These are phyloP conservation scores for Nettapus auritus DNA, from an alignment of 2,113 vertebrate species.

Conservation along the genomic window DNA sequence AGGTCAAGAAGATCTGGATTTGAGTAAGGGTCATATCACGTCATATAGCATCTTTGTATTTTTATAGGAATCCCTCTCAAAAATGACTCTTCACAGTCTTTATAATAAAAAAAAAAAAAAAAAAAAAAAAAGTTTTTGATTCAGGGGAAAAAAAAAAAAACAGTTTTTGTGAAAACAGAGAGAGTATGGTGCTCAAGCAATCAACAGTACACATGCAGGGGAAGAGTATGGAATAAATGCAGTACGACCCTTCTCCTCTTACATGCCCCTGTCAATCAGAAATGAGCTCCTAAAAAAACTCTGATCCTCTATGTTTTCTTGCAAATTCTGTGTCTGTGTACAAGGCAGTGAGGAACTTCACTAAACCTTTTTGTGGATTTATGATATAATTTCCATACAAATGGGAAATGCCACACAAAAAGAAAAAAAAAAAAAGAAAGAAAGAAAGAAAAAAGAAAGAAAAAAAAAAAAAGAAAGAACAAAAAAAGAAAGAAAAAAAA, in stretches of 20 bases:
- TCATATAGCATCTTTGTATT: neutral
- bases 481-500: neutral
- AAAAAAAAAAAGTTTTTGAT: neutral
- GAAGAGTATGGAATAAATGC: neutral
- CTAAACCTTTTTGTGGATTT: neutral
- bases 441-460: neutral
- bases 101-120: neutral
- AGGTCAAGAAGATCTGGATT: neutral
- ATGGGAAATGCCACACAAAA: neutral
- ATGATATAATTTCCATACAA: neutral
- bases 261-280: neutral
- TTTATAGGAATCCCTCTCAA: neutral
- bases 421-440: neutral
- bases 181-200: neutral
- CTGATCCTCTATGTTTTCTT: neutral
- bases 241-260: neutral
- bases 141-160: neutral
- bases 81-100: neutral
- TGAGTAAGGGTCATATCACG: neutral
- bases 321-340: neutral
- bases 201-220: neutral
- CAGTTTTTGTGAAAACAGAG: neutral
- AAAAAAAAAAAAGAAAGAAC: neutral
- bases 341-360: neutral
- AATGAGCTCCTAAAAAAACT: neutral